A percentile compares a stretch with the other conserved stretches of the same genome.
These are phyloP conservation scores for Ecliptopera silaceata DNA, from an alignment of 2,888 invertebrate species.

Conservation along the genomic window DNA sequence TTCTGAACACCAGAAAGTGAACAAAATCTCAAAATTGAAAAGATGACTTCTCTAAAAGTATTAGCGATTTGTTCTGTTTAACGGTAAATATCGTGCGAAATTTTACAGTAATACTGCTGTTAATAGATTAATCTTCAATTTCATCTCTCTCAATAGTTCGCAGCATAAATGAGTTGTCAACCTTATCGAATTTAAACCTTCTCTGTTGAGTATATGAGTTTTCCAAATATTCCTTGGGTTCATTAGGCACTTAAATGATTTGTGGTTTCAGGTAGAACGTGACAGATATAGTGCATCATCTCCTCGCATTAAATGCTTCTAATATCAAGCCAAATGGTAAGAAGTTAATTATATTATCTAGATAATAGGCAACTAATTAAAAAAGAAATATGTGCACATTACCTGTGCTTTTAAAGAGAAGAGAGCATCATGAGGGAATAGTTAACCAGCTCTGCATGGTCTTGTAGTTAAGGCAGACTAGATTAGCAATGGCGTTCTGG, in stretches of 20 bases:
- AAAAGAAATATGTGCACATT: too few species aligned
- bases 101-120: neutral
- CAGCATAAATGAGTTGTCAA: slow-evolving; percentile 11
- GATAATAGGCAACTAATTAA: too few species aligned
- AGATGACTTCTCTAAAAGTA: neutral
- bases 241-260: too few species aligned
- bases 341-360: too few species aligned
- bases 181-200: slow-evolving; percentile 11
- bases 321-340: slow-evolving; percentile 48
- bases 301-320: slow-evolving; percentile 11
- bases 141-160: neutral
- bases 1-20: too few species aligned
- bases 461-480: too few species aligned
- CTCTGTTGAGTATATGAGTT: slow-evolving; percentile 19
- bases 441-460: too few species aligned
- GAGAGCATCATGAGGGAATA: too few species aligned
- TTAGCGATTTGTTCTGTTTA: neutral
- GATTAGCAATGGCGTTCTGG: too few species aligned
- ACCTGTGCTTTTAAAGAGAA: too few species aligned
- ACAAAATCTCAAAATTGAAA: neutral
- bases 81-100: neutral
- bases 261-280: slow-evolving; percentile 30
- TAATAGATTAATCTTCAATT: neutral
- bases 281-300: slow-evolving; percentile 19
- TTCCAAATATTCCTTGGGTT: slow-evolving; percentile 23